Conservation (phyloP, 2,888 invertebrate species). For the Pheosia gnoma region DNA sequence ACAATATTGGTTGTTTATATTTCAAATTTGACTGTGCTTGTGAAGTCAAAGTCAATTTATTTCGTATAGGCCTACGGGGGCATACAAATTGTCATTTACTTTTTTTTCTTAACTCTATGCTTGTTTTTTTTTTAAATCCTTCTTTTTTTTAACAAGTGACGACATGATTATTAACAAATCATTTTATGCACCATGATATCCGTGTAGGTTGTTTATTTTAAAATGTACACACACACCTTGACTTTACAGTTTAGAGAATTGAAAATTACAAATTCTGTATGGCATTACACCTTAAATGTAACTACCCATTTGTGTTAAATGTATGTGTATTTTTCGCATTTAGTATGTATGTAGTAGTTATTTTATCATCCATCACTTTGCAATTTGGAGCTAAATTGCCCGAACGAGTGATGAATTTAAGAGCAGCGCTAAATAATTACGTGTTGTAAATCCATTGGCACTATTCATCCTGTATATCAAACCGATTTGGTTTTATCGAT, state of each 20-base stretch:
- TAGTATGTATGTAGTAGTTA: not conserved
- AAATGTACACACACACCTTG: constrained; percentile 13
- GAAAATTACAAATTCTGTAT: not conserved
- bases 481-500: not conserved
- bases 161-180: no score
- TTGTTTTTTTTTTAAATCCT: no score
- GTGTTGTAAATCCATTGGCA: not conserved
- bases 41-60: no score
- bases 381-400: not conserved
- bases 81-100: no score
- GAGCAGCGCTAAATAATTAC: not conserved
- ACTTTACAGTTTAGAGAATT: constrained; percentile 1
- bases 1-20: no score
- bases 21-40: no score
- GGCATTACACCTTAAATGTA: not conserved
- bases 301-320: not conserved
- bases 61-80: no score
- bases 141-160: no score
- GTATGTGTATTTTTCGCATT: not conserved
- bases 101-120: no score
- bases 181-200: no score
- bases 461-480: not conserved
- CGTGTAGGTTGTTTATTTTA: not conserved
- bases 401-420: not conserved
- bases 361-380: not conserved